Conservation (phyloP, 2,797 vertebrate genomes). For the Phylloscopus collybita region DNA sequence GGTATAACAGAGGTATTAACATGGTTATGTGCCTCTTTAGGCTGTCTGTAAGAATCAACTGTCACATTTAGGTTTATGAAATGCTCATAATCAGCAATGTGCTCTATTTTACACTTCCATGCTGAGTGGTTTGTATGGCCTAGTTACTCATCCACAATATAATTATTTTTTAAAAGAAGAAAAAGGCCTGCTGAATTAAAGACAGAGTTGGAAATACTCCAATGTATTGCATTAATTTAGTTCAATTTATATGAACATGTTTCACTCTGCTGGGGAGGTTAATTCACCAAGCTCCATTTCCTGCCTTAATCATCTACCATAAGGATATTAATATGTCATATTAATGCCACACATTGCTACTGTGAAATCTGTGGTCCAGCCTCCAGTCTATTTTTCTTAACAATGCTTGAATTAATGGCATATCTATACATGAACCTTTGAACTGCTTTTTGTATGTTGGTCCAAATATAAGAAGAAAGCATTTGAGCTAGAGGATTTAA, state of each 20-base stretch:
- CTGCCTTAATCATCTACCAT: slow-evolving; percentile 31
- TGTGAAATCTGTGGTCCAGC: neutral
- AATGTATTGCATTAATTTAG: slow-evolving; percentile 29
- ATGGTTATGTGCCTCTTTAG: slow-evolving; percentile 21
- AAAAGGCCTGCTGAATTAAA: slow-evolving; percentile 20
- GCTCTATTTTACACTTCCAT: slow-evolving; percentile 15
- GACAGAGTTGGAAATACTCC: slow-evolving; percentile 35
- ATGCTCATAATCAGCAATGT: neutral
- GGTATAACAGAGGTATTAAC: slow-evolving; percentile 11
- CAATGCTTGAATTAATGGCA: neutral
- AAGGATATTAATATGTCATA: slow-evolving; percentile 4
- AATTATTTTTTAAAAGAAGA: slow-evolving; percentile 23
- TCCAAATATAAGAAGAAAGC: neutral
- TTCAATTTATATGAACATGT: neutral
- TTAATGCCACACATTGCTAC: neutral
- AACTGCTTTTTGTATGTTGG: neutral
- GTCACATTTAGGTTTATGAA: slow-evolving; percentile 47
- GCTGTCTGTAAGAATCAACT: neutral
- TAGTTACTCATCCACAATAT: slow-evolving; percentile 27
- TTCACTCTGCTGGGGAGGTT: slow-evolving; percentile 40
- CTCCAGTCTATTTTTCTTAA: neutral
- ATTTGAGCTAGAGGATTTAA: neutral
- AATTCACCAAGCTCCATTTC: slow-evolving; percentile 57
- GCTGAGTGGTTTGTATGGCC: neutral
- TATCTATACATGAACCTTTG: neutral